A percentile compares a stretch with the other conserved stretches of the same genome.
phyloP scores from a whole-genome alignment of 2,797 vertebrate species.

The Danio tinwini region DNA sequence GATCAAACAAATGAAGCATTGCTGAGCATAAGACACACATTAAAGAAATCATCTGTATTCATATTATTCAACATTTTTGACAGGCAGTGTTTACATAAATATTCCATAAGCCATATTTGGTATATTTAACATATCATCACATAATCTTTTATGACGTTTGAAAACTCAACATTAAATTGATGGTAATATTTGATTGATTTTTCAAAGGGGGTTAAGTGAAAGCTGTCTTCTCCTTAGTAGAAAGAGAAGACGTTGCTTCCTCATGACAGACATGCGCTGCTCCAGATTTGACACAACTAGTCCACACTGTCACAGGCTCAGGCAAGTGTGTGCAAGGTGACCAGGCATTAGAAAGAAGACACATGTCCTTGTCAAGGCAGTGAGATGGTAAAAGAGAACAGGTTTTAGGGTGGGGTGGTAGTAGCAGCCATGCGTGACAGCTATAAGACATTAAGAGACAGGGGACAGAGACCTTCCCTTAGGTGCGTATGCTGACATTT shows the following conservation, averaged over 20 bases:
- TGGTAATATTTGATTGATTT: neutral
- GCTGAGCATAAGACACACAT: too few species aligned
- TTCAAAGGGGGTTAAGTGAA: neutral
- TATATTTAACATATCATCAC: too few species aligned
- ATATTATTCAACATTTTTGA: too few species aligned
- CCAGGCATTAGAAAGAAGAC: conserved; percentile 49
- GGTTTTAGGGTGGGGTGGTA: too few species aligned
- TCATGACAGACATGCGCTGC: conserved; percentile 2
- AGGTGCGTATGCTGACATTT: conserved; percentile 33
- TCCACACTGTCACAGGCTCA: conserved; percentile 27
- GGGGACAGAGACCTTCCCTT: conserved; percentile 22
- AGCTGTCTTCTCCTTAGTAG: neutral
- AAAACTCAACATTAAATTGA: too few species aligned
- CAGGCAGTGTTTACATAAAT: too few species aligned
- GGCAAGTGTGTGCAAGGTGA: conserved; percentile 33
- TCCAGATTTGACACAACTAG: conserved; percentile 43
- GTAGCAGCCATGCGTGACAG: conserved; percentile 28
- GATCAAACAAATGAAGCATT: too few species aligned
- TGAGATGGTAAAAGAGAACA: conserved; percentile 14
- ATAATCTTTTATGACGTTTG: too few species aligned
- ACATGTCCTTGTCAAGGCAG: conserved; percentile 27
- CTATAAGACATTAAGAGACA: conserved; percentile 27
- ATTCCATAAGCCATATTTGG: too few species aligned
- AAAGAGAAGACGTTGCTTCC: neutral
- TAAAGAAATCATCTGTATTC: too few species aligned